Base-by-base conservation (phyloP, 2,113 vertebrate genomes). In the Lepisosteus osseus region DNA sequence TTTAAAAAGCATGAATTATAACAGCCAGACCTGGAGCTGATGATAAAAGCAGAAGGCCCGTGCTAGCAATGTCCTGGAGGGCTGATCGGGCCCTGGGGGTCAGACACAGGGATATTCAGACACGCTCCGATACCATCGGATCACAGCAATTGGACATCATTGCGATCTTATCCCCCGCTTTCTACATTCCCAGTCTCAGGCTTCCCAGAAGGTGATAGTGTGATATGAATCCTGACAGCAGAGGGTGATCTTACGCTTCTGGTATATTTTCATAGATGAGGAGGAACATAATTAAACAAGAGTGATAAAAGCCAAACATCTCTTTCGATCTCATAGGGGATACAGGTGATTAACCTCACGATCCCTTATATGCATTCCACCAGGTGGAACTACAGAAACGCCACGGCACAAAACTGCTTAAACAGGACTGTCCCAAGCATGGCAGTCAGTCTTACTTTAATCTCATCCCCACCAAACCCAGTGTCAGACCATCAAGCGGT, bases 81-180 rank as follows among this genome's bases (percentile, higher is more conserved):
- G 70, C 59, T 51, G 57, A 63, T 72, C 44, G 43, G 64, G 65
- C 62, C 62, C 62, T 29, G 61, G 3, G 17, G 47, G 45, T 13
- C n/a, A 65, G 56, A 41, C 62, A 43, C 62, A 9, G 62, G 63
- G 29, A 69, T 77, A 79, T 80, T 85, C 83, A 70, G 75, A 77
- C 76, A 77, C 56, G 68, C 70, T 71, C 65, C 13, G 84, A 86
- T 86, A 83, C 78, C 82, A 87, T 85, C 83, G 74, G 75, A 75
- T 62, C 62, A 68, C 69, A 29, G 65, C 82, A 83, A 84, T 74
- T 80, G 82, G 78, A 86, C 84, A 86, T 84, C 81, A 78, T 79
- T 85, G 80, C 78, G 86, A 87, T 90, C 81, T 81, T 87, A 86
- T 88, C 86, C 51, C 51, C 13, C 59, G 66, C 69, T 74, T 74